Percentiles rank a stretch among this genome's conserved stretches.
These are phyloP conservation scores for Corythoichthys intestinalis DNA, from an alignment of 2,113 vertebrate genomes.

Conservation along the genomic window DNA sequence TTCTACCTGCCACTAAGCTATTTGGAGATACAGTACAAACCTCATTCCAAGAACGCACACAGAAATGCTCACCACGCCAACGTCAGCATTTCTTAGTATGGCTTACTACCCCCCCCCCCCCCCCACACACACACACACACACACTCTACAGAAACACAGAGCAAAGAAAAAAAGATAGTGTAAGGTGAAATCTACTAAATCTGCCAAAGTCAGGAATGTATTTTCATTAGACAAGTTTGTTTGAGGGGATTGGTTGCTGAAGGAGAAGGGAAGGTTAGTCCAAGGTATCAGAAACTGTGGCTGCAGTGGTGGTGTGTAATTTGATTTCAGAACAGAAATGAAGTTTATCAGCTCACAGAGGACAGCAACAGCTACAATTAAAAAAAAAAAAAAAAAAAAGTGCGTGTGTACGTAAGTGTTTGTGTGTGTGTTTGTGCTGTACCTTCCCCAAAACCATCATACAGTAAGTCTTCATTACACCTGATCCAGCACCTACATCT, in stretches of 20 bases:
- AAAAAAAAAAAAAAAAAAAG: not conserved
- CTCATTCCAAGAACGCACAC: constrained; percentile 60
- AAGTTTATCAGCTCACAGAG: constrained; percentile 1
- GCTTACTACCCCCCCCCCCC: constrained; percentile 19
- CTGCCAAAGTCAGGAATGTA: constrained; percentile 1
- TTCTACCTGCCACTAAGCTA: constrained; percentile 40
- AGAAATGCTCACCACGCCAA: constrained; percentile 48
- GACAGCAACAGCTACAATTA: not conserved
- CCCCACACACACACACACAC: constrained; percentile 3
- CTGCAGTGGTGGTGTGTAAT: not conserved
- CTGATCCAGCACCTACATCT: constrained; percentile 44
- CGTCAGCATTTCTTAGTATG: constrained; percentile 70
- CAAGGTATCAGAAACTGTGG: constrained; percentile 3
- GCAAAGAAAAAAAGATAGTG: constrained; percentile 23
- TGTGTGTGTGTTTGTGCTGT: not conserved
- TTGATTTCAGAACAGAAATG: not conserved
- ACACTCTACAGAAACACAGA: constrained; percentile 7
- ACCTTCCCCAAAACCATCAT: constrained; percentile 40
- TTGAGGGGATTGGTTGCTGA: constrained; percentile 5
- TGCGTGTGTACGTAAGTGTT: not conserved
- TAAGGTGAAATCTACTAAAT: constrained; percentile 11
- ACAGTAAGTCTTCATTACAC: constrained; percentile 29
- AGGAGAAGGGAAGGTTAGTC: not conserved
- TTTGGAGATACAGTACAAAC: constrained; percentile 37
- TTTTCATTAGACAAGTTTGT: constrained; percentile 11